Evolutionary conservation across 2,113 vertebrate genomes (phyloP), one percentile per base, ranked within the genome.

Genomic region (Rhinoderma darwinii): DNA sequence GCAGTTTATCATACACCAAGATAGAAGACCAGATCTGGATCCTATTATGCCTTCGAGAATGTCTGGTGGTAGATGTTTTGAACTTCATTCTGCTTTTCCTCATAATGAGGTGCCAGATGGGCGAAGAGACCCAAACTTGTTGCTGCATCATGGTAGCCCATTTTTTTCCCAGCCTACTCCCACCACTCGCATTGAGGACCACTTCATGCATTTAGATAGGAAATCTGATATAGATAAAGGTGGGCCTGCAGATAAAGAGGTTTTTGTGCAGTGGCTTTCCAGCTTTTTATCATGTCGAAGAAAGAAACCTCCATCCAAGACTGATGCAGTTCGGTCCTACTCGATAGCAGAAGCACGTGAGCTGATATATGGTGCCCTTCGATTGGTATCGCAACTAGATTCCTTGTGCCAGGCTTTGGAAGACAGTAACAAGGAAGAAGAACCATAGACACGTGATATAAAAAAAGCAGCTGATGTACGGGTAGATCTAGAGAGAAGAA

Each of bases 381-480:
- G 89, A 2, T 90, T 94, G 1, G 91, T 96, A 22, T 91, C 94
- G 0, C 93, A 92, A 44, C 84, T 99, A 41, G 89, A 93, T 0
- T 68, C 68, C 0, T 54, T 94, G 18, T 95, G 95, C 70, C 89
- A 89, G 47, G 82, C 88, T 0, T 89, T 98, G 74, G 94, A 94
- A 87, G 79, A 93, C 1, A 90, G 91, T 81, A 82, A 92, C 0
- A 93, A 94, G 22, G 56, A 93, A 1, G 92, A 93, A 0, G 11
- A 32, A 0, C 91, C 83, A 2, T 96, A 96, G 96, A 88, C 68
- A 0, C 88, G 79, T 27, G 90, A 90, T 0, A 92, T 93, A 17
- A 35, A 1, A 0, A 75, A 32, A 84, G 92, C 92, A 1, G 25
- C 82, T 7, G 7, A 17, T 0, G 54, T 93, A 10, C 93, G 89